These are phyloP conservation scores for Conops quadrifasciatus DNA, from an alignment of 2,888 invertebrate genomes.

Conservation along the genomic window DNA sequence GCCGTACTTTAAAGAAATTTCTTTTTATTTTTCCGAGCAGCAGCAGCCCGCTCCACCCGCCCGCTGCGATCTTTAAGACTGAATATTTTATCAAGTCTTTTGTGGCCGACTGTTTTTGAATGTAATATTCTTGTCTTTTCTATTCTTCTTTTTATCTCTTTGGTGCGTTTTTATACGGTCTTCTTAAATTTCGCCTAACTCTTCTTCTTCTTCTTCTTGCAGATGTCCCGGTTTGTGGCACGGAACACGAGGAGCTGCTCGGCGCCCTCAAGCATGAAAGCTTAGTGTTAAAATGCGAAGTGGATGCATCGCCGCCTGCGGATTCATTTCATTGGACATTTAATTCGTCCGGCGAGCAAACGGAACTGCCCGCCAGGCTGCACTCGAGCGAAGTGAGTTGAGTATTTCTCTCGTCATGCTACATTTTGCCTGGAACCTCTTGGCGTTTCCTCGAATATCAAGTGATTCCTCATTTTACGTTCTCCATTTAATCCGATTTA, in stretches of 20 bases:
- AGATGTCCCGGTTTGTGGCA: slow-evolving; percentile 77
- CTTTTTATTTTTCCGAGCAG: too few species aligned
- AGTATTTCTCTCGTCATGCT: background rate
- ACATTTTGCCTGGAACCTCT: background rate
- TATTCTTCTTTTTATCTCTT: slow-evolving; percentile 10
- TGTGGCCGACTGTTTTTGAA: too few species aligned
- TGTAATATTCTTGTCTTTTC: too few species aligned
- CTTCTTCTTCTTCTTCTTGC: slow-evolving; percentile 38
- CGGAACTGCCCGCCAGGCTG: slow-evolving; percentile 75
- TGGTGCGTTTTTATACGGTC: slow-evolving; percentile 2
- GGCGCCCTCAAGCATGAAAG: slow-evolving; percentile 90
- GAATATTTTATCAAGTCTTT: too few species aligned
- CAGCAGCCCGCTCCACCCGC: too few species aligned
- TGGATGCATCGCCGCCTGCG: slow-evolving; percentile 87
- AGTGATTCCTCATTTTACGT: too few species aligned
- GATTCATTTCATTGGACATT: slow-evolving; percentile 91
- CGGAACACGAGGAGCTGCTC: slow-evolving; percentile 81
- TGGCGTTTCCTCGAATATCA: too few species aligned
- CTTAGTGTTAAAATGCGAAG: slow-evolving; percentile 83
- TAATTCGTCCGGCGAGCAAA: slow-evolving; percentile 88
- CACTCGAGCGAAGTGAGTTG: slow-evolving; percentile 66
- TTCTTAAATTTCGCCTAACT: background rate
- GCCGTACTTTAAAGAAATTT: too few species aligned
- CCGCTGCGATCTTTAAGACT: too few species aligned
- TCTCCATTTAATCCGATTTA: background rate